Conservation (phyloP, 1,140 invertebrate genomes). For the Pentalonia nigronervosa region DNA sequence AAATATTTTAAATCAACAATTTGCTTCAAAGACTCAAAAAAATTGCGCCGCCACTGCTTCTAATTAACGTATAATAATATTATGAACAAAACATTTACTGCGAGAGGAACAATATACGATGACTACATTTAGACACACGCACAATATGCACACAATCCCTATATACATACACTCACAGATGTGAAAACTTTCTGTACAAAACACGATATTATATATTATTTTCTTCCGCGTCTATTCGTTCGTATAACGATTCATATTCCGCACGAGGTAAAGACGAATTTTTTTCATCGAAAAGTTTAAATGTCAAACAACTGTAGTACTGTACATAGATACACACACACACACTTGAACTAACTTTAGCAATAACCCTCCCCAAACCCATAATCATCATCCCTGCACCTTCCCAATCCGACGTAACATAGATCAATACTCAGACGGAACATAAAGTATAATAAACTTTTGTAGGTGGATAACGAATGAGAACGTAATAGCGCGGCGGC, state of each 20-base stretch:
- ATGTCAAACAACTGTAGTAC: slow-evolving; percentile 30
- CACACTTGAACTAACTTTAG: slow-evolving; percentile 19
- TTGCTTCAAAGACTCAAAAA: too few species aligned
- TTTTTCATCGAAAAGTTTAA: slow-evolving; percentile 52
- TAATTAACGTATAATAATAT: not conserved
- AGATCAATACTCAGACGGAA: slow-evolving; percentile 49
- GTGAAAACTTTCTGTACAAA: not conserved
- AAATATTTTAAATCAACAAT: too few species aligned
- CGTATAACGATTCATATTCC: not conserved
- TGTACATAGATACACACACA: not conserved
- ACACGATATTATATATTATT: not conserved
- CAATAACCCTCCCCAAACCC: slow-evolving; percentile 4
- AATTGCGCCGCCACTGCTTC: too few species aligned
- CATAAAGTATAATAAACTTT: slow-evolving; percentile 56
- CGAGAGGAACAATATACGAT: not conserved
- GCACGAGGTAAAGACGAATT: slow-evolving; percentile 1
- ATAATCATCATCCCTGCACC: not conserved
- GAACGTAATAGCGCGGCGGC: not conserved
- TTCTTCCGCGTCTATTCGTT: not conserved
- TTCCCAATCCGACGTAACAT: not conserved
- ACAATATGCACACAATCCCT: too few species aligned
- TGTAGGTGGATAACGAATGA: slow-evolving; percentile 49
- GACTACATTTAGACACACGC: not conserved
- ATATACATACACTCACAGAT: not conserved
- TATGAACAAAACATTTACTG: not conserved